Conservation (phyloP, 1,140 invertebrate species). For the Zaprionus taronus region DNA sequence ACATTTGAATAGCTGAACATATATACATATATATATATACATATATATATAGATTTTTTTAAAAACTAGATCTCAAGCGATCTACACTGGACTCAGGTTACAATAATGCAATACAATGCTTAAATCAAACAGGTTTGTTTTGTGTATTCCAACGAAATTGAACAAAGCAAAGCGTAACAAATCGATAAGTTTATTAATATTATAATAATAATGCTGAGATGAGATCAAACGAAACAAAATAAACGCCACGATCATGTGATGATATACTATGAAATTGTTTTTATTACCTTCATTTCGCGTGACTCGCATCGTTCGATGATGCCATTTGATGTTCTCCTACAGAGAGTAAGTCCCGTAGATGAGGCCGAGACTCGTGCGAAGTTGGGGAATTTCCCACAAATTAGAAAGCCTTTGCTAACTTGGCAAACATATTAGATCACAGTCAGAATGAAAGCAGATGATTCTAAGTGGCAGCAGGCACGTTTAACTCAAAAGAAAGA, state of each 20-base stretch:
- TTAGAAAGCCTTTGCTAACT: conserved; percentile 1
- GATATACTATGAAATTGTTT: conserved; percentile 48
- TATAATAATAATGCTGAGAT: conserved; percentile 3
- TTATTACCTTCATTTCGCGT: conserved; percentile 44
- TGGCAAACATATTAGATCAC: not conserved
- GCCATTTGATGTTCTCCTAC: not conserved
- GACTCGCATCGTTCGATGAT: conserved; percentile 17
- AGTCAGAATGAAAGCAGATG: not conserved
- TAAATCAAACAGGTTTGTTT: too few relatives aligned
- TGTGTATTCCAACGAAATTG: not conserved
- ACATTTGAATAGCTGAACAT: too few relatives aligned
- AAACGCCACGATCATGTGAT: conserved; percentile 51
- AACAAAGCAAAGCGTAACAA: not conserved
- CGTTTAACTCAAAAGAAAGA: not conserved
- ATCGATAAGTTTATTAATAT: conserved; percentile 2
- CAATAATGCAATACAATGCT: too few relatives aligned
- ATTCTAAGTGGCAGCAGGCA: not conserved
- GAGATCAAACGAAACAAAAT: conserved; percentile 13
- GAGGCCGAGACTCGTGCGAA: not conserved
- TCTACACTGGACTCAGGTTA: too few relatives aligned
- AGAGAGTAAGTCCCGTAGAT: not conserved
- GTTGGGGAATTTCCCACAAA: not conserved
- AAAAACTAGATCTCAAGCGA: too few relatives aligned
- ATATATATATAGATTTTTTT: too few relatives aligned
- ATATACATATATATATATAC: too few relatives aligned